These are phyloP conservation scores for Schmidtea mediterranea DNA, from an alignment of 1,140 invertebrate species.

Conservation along the genomic window DNA sequence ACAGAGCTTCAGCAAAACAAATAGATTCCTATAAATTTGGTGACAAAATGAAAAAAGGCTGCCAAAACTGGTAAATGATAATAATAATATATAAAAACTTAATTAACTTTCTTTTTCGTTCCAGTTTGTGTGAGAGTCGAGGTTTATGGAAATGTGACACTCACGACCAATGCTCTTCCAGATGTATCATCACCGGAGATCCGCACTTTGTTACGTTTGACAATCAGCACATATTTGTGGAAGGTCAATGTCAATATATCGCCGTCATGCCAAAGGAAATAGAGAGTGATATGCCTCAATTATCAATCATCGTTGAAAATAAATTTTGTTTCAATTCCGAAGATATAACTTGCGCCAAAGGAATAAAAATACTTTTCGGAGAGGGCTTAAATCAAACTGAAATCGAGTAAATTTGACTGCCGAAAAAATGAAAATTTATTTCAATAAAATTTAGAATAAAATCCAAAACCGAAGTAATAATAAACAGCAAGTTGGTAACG, in stretches of 20 bases:
- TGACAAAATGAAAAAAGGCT: too few species aligned
- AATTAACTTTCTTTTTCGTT: too few species aligned
- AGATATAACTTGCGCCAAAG: background rate
- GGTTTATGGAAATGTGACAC: constrained; percentile 25
- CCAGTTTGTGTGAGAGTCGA: background rate
- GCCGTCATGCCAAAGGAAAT: constrained; percentile 5
- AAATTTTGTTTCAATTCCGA: background rate
- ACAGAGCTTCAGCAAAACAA: too few species aligned
- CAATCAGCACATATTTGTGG: constrained; percentile 32
- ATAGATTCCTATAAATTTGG: too few species aligned
- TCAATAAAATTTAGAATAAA: too few species aligned
- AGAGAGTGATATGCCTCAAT: background rate
- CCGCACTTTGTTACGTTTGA: constrained; percentile 58
- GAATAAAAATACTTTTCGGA: background rate
- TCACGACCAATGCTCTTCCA: constrained; percentile 8
- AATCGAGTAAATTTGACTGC: too few species aligned
- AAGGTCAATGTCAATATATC: constrained; percentile 19
- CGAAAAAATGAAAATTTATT: too few species aligned
- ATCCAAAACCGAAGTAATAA: too few species aligned
- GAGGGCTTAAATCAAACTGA: too few species aligned
- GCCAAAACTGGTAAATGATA: too few species aligned
- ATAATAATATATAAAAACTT: too few species aligned
- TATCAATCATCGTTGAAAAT: background rate
- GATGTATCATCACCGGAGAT: constrained; percentile 46
- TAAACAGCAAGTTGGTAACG: too few species aligned